Evolutionary conservation across 2,113 vertebrate species (phyloP).

Genomic region (Paratilapia polleni): DNA sequence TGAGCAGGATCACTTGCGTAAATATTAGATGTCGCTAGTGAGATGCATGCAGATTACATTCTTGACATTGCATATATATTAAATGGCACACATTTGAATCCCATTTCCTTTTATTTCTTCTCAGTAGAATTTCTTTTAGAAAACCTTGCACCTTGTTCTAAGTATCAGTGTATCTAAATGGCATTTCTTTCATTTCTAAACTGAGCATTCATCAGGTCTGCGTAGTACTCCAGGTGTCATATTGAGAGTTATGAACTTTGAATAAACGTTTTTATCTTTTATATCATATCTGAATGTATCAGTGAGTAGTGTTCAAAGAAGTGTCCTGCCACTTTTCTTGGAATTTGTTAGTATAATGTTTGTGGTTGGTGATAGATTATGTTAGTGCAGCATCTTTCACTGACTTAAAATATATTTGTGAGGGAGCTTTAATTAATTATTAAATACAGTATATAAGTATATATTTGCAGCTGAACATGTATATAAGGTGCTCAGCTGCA

Average conservation of each 20-base stretch:
- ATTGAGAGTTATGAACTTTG: background rate
- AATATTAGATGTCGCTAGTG: background rate
- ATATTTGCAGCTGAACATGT: too few relatives aligned
- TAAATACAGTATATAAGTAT: background rate
- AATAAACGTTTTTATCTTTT: background rate
- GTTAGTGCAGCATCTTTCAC: background rate
- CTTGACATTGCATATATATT: slow-evolving; percentile 1
- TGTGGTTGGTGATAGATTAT: background rate
- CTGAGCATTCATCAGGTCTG: background rate
- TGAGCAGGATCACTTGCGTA: background rate
- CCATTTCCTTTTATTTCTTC: background rate
- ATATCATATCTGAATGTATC: background rate
- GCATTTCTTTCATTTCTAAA: background rate
- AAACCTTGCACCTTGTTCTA: background rate
- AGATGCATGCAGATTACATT: background rate
- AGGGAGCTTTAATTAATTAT: background rate
- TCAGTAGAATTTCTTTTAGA: background rate
- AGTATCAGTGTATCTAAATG: background rate
- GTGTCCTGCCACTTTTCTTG: background rate
- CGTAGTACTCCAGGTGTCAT: background rate
- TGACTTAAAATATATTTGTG: background rate
- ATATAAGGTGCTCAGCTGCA: background rate
- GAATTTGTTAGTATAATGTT: background rate
- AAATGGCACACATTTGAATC: background rate
- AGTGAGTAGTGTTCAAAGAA: background rate